Conservation (phyloP, 1,140 invertebrate species). For the Rhizoglyphus robini region DNA sequence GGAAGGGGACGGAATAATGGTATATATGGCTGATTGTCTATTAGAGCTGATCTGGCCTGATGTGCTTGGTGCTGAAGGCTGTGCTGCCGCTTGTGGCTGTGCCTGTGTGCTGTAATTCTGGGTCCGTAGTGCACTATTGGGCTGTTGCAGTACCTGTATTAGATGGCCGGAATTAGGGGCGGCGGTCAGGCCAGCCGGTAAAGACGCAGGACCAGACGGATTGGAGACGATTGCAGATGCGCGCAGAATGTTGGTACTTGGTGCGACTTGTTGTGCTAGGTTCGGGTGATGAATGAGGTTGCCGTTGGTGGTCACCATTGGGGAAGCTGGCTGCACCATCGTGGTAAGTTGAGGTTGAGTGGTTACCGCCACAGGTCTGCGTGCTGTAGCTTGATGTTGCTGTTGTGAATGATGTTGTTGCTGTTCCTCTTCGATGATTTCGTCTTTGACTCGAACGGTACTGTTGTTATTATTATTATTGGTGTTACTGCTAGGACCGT, state of each 20-base stretch:
- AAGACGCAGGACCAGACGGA: neutral
- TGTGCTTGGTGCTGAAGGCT: neutral
- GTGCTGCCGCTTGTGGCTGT: neutral
- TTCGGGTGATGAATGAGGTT: neutral
- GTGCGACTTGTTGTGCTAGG: neutral
- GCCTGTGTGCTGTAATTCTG: too few relatives aligned
- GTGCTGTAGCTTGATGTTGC: conserved; percentile 1
- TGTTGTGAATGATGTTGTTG: neutral
- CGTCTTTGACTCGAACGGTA: neutral
- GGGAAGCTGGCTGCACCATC: neutral
- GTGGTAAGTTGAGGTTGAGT: neutral
- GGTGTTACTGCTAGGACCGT: neutral
- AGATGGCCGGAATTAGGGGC: neutral
- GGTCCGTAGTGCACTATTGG: too few relatives aligned
- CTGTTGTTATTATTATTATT: neutral
- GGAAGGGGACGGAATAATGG: neutral
- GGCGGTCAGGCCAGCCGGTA: neutral
- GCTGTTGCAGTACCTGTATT: neutral
- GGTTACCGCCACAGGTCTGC: neutral
- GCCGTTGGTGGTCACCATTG: neutral
- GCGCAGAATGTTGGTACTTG: neutral
- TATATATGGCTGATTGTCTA: neutral
- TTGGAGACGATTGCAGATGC: neutral
- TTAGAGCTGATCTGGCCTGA: neutral
- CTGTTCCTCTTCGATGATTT: neutral